Percentiles rank a stretch among this genome's conserved stretches.
Conservation (phyloP, 2,113 vertebrate species). For the Malaclemys terrapin region DNA sequence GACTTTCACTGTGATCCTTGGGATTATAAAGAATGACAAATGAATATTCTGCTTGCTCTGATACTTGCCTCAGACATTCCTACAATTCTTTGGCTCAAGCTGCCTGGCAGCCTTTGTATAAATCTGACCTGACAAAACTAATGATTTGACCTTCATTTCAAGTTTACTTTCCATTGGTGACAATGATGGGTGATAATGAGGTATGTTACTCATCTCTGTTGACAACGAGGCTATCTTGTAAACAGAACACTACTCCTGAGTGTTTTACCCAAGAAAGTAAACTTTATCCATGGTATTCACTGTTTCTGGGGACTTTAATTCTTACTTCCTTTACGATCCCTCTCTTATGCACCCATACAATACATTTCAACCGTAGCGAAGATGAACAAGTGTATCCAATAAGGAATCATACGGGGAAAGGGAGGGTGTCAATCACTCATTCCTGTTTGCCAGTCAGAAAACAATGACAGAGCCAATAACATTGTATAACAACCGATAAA, state of each 20-base stretch:
- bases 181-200: constrained; percentile 13
- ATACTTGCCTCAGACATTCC: constrained; percentile 8
- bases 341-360: background rate
- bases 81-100: constrained; percentile 43
- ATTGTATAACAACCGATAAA: background rate
- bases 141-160: constrained; percentile 55
- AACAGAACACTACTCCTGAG: background rate
- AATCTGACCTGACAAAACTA: constrained; percentile 46
- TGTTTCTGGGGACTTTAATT: constrained; percentile 4
- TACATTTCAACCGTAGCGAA: background rate
- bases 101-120: background rate
- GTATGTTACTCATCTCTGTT: background rate
- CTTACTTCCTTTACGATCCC: background rate
- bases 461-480: background rate
- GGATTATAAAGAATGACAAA: constrained; percentile 18
- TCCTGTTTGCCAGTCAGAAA: background rate
- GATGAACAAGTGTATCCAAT: background rate
- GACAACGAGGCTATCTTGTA: background rate
- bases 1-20: background rate
- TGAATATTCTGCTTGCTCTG: background rate
- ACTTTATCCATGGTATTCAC: background rate
- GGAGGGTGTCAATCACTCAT: background rate
- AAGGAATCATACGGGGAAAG: background rate
- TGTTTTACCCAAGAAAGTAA: background rate
- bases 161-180: background rate